Percentiles rank a stretch among this genome's conserved stretches.
These are phyloP conservation scores for Bambusicola thoracicus DNA, from an alignment of 2,113 vertebrate species.

Conservation along the genomic window DNA sequence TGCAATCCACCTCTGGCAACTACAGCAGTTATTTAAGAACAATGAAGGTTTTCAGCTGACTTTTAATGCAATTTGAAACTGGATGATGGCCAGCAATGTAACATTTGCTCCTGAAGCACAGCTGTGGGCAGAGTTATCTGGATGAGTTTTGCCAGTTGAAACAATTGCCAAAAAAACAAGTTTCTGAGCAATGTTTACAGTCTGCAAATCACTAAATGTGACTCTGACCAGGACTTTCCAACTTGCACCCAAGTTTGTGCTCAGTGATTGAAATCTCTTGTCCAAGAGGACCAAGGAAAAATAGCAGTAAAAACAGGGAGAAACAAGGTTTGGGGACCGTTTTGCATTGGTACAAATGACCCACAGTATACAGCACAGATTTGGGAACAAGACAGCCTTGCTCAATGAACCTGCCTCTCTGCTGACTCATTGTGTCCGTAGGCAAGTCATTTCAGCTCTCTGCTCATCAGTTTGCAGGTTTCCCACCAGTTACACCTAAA, in stretches of 20 bases:
- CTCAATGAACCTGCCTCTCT: constrained; percentile 14
- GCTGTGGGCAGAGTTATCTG: constrained; percentile 40
- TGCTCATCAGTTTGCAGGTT: constrained; percentile 4
- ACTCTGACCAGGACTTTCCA: not conserved
- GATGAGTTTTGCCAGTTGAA: constrained; percentile 15
- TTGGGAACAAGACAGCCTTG: constrained; percentile 9
- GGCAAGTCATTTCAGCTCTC: constrained; percentile 54
- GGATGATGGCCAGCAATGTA: constrained; percentile 32
- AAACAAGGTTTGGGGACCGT: not conserved
- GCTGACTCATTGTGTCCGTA: constrained; percentile 39
- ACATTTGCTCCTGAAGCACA: constrained; percentile 43
- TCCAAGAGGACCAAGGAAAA: not conserved
- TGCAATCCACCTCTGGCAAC: constrained; percentile 46
- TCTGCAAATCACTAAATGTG: not conserved
- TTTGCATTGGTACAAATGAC: not conserved
- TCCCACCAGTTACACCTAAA: constrained; percentile 54
- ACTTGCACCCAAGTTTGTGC: not conserved
- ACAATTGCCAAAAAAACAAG: not conserved
- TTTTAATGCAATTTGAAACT: constrained; percentile 60
- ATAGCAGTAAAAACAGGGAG: not conserved
- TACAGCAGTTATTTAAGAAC: constrained; percentile 46
- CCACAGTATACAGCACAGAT: not conserved
- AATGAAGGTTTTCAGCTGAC: constrained; percentile 69
- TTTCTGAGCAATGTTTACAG: not conserved
- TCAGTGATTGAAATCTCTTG: not conserved